Evolutionary conservation across 2,888 invertebrate genomes (phyloP), one percentile per base, ranked within the genome.

Genomic region (Drosophila sordidula): DNA sequence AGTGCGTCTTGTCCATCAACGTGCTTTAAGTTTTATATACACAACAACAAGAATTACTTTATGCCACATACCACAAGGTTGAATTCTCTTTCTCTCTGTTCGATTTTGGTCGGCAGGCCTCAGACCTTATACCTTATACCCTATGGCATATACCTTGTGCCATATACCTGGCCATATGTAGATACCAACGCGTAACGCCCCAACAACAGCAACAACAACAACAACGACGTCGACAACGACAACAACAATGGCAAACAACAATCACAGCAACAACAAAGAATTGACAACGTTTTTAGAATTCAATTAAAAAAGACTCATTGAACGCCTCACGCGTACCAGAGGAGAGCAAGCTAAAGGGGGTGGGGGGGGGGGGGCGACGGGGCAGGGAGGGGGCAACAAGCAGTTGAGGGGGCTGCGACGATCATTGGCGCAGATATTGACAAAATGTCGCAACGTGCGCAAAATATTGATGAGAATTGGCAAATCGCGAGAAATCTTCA

Each of bases 371-470:
- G 2, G 34, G 26, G 25, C 25, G 41, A 11, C 4, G 34, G 6
- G 50, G 18, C 18, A 18, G 18, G 18, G 18, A 1, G 18, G 18
- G 18, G 18, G 18, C 18, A 18, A 18, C 18, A 1, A 18, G 18
- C 18, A 18, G 18, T 18, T 18, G 50, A 36, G 51, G 41, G 50
- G 62, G 63, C 58, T 49, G 72, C 74, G 77, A 65, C 78, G 78
- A 87, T 87, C 87, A 89, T 84, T 82, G 86, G 79, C 86, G 85
- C 87, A 90, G 90, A 91, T 91, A 90, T 91, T 91, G 91, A 91
- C 91, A 90, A 91, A 91, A 91, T 91, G 91, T 91, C 91, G 89
- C 90, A 90, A 91, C 91, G 91, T 91, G 91, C 78, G 83, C 82
- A 83, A 89, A 90, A 90, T 91, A 80, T 87, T 90, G 86, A 90